Evolutionary conservation across 2,113 vertebrate genomes (phyloP).

Genomic region (Elachura formosa): DNA sequence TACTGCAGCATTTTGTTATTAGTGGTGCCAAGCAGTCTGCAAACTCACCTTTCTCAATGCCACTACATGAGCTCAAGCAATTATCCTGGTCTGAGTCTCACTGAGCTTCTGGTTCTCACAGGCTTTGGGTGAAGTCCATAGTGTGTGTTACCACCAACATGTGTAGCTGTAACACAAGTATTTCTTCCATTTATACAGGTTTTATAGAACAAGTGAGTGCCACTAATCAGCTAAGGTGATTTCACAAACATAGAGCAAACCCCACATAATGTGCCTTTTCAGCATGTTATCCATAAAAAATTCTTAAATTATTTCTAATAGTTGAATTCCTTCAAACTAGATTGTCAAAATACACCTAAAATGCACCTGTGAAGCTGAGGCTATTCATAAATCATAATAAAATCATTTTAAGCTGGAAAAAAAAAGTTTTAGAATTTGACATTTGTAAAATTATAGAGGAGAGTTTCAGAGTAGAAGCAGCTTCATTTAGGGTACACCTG

Average conservation of each 20-base stretch:
- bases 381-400: background rate
- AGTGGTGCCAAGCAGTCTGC: background rate
- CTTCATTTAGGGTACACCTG: background rate
- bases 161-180: background rate
- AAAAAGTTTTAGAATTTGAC: background rate
- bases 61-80: background rate
- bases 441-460: background rate
- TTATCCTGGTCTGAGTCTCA: background rate
- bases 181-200: background rate
- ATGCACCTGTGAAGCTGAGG: background rate
- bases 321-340: background rate
- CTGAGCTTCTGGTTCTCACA: background rate
- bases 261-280: background rate
- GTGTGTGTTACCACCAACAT: background rate
- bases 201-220: background rate
- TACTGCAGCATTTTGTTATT: background rate
- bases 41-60: background rate
- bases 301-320: background rate
- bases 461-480: background rate
- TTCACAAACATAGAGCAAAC: background rate
- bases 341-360: background rate
- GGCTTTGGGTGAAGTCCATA: background rate
- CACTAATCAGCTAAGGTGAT: background rate
- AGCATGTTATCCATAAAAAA: background rate
- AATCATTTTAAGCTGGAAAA: background rate